Evolutionary conservation across 2,113 vertebrate genomes (phyloP), one percentile per base, ranked within the genome.

Genomic region (Coreoperca whiteheadi): DNA sequence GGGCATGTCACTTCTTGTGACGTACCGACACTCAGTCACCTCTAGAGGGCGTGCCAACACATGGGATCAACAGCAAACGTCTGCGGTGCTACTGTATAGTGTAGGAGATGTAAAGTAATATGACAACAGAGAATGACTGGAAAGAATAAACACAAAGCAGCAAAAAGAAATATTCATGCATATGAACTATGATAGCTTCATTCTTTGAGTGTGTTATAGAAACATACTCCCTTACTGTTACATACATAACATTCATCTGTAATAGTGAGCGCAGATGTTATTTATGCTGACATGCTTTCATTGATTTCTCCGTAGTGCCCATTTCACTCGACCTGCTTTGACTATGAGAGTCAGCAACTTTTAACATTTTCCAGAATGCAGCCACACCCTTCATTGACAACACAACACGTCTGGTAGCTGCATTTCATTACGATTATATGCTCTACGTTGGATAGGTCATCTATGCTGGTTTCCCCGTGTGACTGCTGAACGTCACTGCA

Each of bases 41-140:
- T 77, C 87, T 89, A 92, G 92, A 90, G 87, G 91, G 91, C 0
- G 82, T 18, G 51, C 37, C 30, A 88, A 59, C 77, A 84, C 72
- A 34, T 30, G 9, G 8, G 51, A 82, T 83, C 10, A 77, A 48
- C n/a, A 50, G 66, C 63, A 80, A 39, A 68, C 63, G 4, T 43
- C 72, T 72, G 77, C 10, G 18, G n/a, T 1, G 20, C 11, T 11
- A 0, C 32, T 39, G 46, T n/a, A 1, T 21, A 50, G 4, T 10
- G 32, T 2, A 30, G n/a, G 1, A 69, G 21, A 69, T 34, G 59
- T 54, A 34, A 56, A 63, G 39, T 1, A 0, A 60, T 25, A 41
- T 10, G 7, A 68, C 20, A 65, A 71, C 8, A 69, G 9, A 50
- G 60, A 14, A 61, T 23, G 60, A 21, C 3, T 60, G 34, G 28